Evolutionary conservation across 2,888 invertebrate species (phyloP), one percentile per base, ranked within the genome.

Genomic region (Melinaea marsaeus): DNA sequence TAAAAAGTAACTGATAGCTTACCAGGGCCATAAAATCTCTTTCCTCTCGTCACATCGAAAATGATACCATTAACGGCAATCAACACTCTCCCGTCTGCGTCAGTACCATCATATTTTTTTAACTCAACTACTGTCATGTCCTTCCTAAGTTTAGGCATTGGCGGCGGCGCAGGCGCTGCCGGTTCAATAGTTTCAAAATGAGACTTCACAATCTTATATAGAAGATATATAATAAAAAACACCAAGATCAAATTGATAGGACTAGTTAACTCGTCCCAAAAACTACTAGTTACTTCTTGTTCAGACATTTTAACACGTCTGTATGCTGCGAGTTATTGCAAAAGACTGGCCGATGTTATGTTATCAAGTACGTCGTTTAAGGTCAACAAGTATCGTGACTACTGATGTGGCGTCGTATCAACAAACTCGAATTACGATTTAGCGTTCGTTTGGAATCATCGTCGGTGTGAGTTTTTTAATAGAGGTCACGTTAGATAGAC

Each of bases 11-110:
- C 2, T 2, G 37, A 45, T 13, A 48, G 82, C 87, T 83, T 90
- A 98, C 98, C 98, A 81, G 98, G 98, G 6, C 98, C 98, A 85
- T 99, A 99, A 86, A 97, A 98, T 69, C 94, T 91, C 81, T 95
- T 96, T 64, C 97, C 98, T 80, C 92, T 94, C 34, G 98, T 98
- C 69, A 97, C 98, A 91, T 99, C 99, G 88, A 97, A 99, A 51
- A 99, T 95, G 81, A 94, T 96, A 62, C 97, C 96, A 84, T 98
- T 98, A 57, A 99, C 96, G 54, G 97, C 98, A 47, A 99, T 93
- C 71, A 98, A 92, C 71, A 99, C 95, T 78, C 98, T 92, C 48
- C 97, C 97, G 80, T 98, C 97, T 54, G 94, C 90, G 76, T 95
- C 95, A 64, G 92, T 95, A 33, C 99, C 99, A 78, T 95, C 93